Base-by-base conservation (phyloP, 2,797 vertebrate species). In the Danio tinwini region DNA sequence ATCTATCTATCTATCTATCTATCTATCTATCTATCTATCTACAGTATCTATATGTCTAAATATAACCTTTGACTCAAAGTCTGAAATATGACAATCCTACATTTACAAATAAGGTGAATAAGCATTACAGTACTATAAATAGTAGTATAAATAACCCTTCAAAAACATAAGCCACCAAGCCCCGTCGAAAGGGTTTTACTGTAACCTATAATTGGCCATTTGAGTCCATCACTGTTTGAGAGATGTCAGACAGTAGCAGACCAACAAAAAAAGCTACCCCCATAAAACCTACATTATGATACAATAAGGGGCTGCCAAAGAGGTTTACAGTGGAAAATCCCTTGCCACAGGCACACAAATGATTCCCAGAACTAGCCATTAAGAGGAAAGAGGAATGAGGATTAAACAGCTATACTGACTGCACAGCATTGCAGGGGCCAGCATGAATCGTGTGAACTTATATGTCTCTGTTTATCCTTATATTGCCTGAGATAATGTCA, bases 321-420 rank as follows among this genome's bases (percentile, higher is more conserved):
- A 77, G 78, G 78, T 74, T 85, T 84, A 82, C 39, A 64, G 50
- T 76, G 58, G 71, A 75, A 82, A 79, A 69, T 79, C 76, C 71
- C 76, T 55, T 47, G 17, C 74, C 63, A 62, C 68, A 68, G 63
- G 50, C 81, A 61, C 53, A 83, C 77, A 82, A 59, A 81, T 75
- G 47, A 39, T 78, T 80, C 74, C 79, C 82, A 78, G 62, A 72
- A 63, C 72, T 19, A 69, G 75, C 59, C 55, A 81, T 84, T 77
- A 84, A 73, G 52, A 67, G 73, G 72, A 76, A 62, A 19, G 40
- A 80, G 52, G 47, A 78, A 39, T 74, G 29, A 72, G 59, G 79
- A 86, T 85, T 80, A 73, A 63, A 79, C 47, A 65, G 37, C 49
- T 55, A 49, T 67, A 63, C 78, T 64, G 55, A 37, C 62, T 73